phyloP scores from a whole-genome alignment of 2,113 vertebrate species.

The Tupaia tana region DNA sequence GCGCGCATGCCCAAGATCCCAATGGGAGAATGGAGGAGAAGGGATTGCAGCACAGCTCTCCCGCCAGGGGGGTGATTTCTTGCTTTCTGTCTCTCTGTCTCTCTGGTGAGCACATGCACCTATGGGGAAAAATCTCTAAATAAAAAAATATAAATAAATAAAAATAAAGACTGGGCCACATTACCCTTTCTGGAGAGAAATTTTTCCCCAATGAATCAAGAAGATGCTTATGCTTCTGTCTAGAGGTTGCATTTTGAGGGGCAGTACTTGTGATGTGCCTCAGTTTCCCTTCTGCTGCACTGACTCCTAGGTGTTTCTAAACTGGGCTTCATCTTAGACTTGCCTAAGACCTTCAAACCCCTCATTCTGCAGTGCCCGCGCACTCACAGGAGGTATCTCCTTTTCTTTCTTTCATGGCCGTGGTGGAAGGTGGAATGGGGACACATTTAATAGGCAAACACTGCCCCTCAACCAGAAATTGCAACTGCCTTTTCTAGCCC shows the following conservation, averaged over 20 bases:
- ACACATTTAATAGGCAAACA: background rate
- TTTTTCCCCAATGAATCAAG: background rate
- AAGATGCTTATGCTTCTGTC: background rate
- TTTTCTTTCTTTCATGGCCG: background rate
- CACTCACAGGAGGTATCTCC: background rate
- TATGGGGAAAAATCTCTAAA: no score
- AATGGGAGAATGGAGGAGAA: no score
- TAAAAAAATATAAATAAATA: no score
- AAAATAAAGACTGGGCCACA: no score
- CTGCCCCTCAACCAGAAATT: background rate
- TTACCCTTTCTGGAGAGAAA: background rate
- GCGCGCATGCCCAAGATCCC: no score
- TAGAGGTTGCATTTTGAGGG: background rate
- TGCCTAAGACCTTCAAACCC: background rate
- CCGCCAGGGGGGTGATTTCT: no score
- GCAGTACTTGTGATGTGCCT: background rate
- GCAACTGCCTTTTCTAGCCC: background rate
- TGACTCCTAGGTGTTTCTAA: background rate
- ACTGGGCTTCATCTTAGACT: background rate
- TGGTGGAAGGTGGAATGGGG: background rate
- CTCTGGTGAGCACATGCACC: no score
- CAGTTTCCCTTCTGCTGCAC: background rate
- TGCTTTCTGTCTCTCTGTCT: no score
- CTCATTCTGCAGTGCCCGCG: background rate
- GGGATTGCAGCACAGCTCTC: no score